Conservation (phyloP, 1,140 invertebrate genomes). For the Harpegnathos saltator region DNA sequence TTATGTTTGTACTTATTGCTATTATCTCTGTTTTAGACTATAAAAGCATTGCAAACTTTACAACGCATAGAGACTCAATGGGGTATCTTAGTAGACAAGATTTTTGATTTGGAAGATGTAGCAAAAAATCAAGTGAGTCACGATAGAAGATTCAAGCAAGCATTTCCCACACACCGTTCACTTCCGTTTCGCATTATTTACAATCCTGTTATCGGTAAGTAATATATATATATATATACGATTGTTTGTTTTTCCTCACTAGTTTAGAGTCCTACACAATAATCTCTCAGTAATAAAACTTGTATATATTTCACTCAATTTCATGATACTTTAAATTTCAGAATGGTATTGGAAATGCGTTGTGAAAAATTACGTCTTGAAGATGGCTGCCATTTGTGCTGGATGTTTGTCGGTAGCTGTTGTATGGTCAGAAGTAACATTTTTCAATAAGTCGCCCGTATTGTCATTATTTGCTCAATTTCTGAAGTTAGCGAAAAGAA, state of each 20-base stretch:
- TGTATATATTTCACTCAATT: conserved; percentile 3
- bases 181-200: conserved; percentile 87
- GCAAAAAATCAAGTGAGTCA: conserved; percentile 92
- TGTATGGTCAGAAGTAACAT: conserved; percentile 99
- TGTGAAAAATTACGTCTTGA: conserved; percentile 91
- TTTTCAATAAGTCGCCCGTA: conserved; percentile 96
- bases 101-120: conserved; percentile 95
- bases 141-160: conserved; percentile 91
- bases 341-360: conserved; percentile 99
- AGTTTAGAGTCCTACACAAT: too few relatives aligned
- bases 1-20: neutral
- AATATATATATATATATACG: neutral
- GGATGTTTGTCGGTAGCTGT: conserved; percentile 94
- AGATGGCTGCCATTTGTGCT: conserved; percentile 90
- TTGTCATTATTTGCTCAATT: conserved; percentile 98
- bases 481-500: conserved; percentile 91
- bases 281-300: neutral
- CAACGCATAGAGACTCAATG: conserved; percentile 97
- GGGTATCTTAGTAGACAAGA: conserved; percentile 93
- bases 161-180: conserved; percentile 89
- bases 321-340: conserved; percentile 83
- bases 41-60: conserved; percentile 94
- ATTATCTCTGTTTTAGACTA: conserved; percentile 87
- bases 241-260: too few relatives aligned
- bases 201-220: conserved; percentile 89